These are phyloP conservation scores for Ectropis grisescens DNA, from an alignment of 1,140 invertebrate species.

Conservation along the genomic window DNA sequence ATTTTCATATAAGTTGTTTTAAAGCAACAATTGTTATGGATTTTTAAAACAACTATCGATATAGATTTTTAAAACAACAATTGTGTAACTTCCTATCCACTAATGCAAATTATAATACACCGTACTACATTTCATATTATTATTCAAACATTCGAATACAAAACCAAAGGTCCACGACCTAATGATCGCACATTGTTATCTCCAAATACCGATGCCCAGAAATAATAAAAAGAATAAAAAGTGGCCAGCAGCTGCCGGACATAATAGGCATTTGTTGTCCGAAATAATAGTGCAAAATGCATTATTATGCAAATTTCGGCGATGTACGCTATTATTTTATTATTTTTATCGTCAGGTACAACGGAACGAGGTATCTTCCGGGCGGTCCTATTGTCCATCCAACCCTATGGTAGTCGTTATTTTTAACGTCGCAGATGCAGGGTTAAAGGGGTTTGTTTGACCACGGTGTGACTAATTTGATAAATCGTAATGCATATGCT, in stretches of 20 bases:
- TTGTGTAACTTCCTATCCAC: no score
- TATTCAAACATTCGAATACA: no score
- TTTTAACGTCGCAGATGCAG: slow-evolving; percentile 18
- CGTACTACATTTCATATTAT: no score
- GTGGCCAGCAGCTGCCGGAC: slow-evolving; percentile 51
- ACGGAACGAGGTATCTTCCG: slow-evolving; percentile 36
- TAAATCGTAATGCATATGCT: slow-evolving; percentile 36
- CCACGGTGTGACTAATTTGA: slow-evolving; percentile 54
- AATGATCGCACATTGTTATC: no score
- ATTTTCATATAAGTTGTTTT: no score
- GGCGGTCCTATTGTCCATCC: slow-evolving; percentile 8
- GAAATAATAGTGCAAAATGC: slow-evolving; percentile 47
- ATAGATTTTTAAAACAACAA: no score
- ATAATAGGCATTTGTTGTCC: slow-evolving; percentile 37
- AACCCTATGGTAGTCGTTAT: slow-evolving; percentile 23
- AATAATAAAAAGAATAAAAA: slow-evolving; percentile 40
- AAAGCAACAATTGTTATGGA: no score
- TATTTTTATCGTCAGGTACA: no score
- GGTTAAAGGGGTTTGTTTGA: slow-evolving; percentile 35
- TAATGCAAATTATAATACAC: no score
- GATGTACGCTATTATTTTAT: slow-evolving; percentile 45
- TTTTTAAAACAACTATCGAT: no score
- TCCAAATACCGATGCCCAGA: no score
- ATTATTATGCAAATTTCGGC: slow-evolving; percentile 60
- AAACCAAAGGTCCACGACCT: no score